phyloP scores from a whole-genome alignment of 2,797 vertebrate species.

The Triplophysa yarkandensis region DNA sequence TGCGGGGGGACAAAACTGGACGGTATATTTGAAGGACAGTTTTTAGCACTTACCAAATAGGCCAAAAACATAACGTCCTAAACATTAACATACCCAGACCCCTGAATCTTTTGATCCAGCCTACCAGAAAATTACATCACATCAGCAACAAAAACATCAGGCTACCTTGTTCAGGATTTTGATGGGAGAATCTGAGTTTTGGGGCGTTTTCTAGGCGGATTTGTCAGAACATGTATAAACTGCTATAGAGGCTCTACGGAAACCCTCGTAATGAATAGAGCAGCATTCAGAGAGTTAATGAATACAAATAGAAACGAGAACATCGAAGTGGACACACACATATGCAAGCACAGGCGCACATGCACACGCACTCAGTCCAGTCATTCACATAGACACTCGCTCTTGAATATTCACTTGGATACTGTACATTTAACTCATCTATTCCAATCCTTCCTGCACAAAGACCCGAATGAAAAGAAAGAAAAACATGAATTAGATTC shows the following conservation, averaged over 20 bases:
- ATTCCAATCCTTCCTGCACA: conserved; percentile 67
- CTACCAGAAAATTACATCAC: conserved; percentile 41
- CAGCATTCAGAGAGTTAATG: conserved; percentile 57
- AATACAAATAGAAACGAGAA: conserved; percentile 50
- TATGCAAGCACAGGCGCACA: conserved; percentile 47
- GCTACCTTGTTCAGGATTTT: conserved; percentile 41
- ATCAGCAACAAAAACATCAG: conserved; percentile 44
- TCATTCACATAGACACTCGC: conserved; percentile 37
- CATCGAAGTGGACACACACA: conserved; percentile 52
- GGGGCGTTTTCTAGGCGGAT: conserved; percentile 47
- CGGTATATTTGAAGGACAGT: conserved; percentile 2
- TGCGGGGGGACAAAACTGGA: conserved; percentile 32
- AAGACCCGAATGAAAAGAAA: conserved; percentile 71
- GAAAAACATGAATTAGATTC: conserved; percentile 71
- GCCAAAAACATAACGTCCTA: neutral
- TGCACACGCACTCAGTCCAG: conserved; percentile 17
- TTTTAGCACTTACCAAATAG: conserved; percentile 13
- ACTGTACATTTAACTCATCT: conserved; percentile 51
- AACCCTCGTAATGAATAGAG: conserved; percentile 54
- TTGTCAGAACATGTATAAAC: conserved; percentile 39
- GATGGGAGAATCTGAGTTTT: conserved; percentile 24
- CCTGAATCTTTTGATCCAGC: conserved; percentile 27
- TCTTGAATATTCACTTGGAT: conserved; percentile 43
- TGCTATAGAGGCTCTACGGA: conserved; percentile 38
- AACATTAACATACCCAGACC: neutral